A percentile compares a stretch with the other conserved stretches of the same genome.
Evolutionary conservation across 2,888 invertebrate genomes (phyloP).

Genomic region (Palloptera scutellata): DNA sequence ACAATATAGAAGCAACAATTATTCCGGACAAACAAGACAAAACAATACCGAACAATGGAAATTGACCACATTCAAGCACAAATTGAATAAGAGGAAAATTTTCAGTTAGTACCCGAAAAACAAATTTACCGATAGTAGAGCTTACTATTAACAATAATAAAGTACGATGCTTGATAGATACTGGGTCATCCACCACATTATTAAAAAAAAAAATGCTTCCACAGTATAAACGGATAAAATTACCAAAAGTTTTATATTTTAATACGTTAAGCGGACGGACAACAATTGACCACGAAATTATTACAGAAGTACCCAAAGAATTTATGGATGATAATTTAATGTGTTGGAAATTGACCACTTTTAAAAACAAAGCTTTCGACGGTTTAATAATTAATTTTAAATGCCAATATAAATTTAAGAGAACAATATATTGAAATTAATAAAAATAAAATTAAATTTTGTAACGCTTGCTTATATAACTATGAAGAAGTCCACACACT

Average conservation of each 20-base stretch:
- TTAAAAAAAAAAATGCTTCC: constrained; percentile 4
- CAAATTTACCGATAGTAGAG: constrained; percentile 12
- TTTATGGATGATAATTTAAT: not conserved
- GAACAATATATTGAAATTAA: not conserved
- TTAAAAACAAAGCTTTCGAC: not conserved
- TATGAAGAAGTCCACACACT: not conserved
- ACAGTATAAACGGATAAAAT: not conserved
- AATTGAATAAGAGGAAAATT: constrained; percentile 3
- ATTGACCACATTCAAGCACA: not conserved
- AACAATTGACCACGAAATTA: not conserved
- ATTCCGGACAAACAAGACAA: too few species aligned
- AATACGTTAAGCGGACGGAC: constrained; percentile 5
- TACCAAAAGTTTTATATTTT: constrained; percentile 5
- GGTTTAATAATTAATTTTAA: too few species aligned
- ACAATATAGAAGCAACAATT: too few species aligned
- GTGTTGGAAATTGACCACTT: constrained; percentile 2
- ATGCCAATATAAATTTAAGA: not conserved
- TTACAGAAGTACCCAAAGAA: not conserved
- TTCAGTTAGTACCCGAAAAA: constrained; percentile 6
- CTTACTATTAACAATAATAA: constrained; percentile 4
- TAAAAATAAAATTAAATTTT: constrained; percentile 1
- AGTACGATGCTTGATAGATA: constrained; percentile 9
- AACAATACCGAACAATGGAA: too few species aligned
- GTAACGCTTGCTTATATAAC: not conserved
- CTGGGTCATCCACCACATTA: constrained; percentile 6